A percentile compares a stretch with the other conserved stretches of the same genome.
Evolutionary conservation across 2,113 vertebrate genomes (phyloP).

Genomic region (Cyrtonyx montezumae): DNA sequence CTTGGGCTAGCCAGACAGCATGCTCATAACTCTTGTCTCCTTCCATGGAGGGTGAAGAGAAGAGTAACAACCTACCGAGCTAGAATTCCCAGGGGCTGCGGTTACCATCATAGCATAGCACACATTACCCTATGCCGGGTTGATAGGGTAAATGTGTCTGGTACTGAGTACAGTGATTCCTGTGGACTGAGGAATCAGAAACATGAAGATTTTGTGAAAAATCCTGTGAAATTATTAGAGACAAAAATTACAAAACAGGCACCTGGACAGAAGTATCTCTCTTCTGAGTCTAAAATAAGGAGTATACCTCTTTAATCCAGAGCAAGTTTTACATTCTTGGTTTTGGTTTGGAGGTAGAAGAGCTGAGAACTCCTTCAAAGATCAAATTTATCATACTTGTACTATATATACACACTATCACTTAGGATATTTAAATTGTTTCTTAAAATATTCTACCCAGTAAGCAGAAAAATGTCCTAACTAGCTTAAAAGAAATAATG

Average conservation of each 20-base stretch:
- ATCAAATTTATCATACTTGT: conserved; percentile 16
- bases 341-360: background rate
- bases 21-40: background rate
- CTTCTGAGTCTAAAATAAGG: background rate
- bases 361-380: conserved; percentile 33
- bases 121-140: accelerated
- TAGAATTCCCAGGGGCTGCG: background rate
- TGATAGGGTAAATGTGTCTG: background rate
- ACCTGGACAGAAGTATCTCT: background rate
- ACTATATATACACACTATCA: background rate
- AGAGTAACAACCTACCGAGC: background rate
- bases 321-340: background rate
- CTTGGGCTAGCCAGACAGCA: background rate
- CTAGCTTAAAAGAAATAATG: background rate
- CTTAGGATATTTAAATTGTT: conserved; percentile 13
- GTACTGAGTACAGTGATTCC: background rate
- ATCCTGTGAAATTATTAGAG: background rate
- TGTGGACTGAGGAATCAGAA: background rate
- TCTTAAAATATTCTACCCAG: background rate
- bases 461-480: background rate
- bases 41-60: background rate
- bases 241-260: background rate
- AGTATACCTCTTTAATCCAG: background rate
- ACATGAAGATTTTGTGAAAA: background rate
- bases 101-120: background rate